Conservation (phyloP, 2,797 vertebrate species). For the Antrozous pallidus region DNA sequence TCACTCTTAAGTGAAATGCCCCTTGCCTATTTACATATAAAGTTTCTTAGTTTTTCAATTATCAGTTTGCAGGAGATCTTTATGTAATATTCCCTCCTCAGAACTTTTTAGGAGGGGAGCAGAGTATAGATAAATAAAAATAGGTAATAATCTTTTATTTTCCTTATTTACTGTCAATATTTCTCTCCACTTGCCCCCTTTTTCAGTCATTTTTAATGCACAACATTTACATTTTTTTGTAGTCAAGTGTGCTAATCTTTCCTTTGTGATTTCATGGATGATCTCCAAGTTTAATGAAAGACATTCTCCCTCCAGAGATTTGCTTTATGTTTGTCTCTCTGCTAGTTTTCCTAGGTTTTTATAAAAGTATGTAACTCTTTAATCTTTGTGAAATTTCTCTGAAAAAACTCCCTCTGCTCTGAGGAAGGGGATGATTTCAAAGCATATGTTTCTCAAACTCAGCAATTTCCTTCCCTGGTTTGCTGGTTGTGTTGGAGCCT, state of each 20-base stretch:
- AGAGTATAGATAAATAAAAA: conserved; percentile 15
- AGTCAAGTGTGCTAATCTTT: conserved; percentile 1
- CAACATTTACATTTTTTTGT: conserved; percentile 34
- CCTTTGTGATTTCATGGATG: conserved; percentile 39
- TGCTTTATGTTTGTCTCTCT: neutral
- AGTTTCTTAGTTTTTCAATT: neutral
- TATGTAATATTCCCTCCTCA: neutral
- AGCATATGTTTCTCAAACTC: neutral
- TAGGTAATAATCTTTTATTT: neutral
- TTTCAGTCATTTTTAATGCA: neutral
- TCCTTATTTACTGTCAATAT: neutral
- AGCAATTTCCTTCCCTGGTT: neutral
- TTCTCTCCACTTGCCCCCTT: neutral
- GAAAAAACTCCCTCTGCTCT: neutral
- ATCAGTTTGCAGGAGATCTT: neutral
- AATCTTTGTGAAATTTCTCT: conserved; percentile 13
- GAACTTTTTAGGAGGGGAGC: neutral
- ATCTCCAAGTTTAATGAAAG: conserved; percentile 60
- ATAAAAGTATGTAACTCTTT: neutral
- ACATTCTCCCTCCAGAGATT: conserved; percentile 11
- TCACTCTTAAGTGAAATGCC: neutral
- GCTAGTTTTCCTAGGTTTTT: neutral
- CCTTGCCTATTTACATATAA: neutral
- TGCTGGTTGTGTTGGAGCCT: neutral
- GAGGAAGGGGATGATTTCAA: conserved; percentile 8